Conservation (phyloP, 2,888 invertebrate genomes). For the Ornithoptera alexandrae region DNA sequence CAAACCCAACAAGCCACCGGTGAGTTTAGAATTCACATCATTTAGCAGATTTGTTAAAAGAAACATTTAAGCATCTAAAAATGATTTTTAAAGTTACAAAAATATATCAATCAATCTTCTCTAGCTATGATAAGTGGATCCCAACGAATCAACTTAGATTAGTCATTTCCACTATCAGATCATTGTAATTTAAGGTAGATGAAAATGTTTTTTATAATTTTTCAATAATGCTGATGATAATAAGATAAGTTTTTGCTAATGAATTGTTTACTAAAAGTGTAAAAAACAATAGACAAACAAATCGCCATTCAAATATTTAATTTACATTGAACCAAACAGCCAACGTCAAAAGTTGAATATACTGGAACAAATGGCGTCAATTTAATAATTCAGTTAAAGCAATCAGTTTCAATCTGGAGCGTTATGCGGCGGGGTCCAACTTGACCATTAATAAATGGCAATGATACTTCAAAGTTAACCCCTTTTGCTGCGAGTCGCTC, state of each 20-base stretch:
- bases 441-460: constrained; percentile 79
- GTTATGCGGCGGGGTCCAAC: constrained; percentile 53
- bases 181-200: not conserved
- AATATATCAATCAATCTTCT: too few relatives aligned
- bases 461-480: constrained; percentile 79
- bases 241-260: too few relatives aligned
- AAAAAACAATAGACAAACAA: not conserved
- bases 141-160: not conserved
- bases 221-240: too few relatives aligned
- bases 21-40: too few relatives aligned
- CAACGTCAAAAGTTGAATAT: constrained; percentile 31
- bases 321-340: constrained; percentile 1
- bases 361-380: constrained; percentile 63
- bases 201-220: not conserved
- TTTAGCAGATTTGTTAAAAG: too few relatives aligned
- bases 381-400: constrained; percentile 75
- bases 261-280: not conserved
- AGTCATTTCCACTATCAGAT: not conserved
- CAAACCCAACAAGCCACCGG: too few relatives aligned
- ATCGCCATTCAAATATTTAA: not conserved
- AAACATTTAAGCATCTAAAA: too few relatives aligned
- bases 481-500: constrained; percentile 45
- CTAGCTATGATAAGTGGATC: not conserved
- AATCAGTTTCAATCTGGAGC: constrained; percentile 67
- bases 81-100: too few relatives aligned